phyloP scores from a whole-genome alignment of 2,888 invertebrate species.

The Amblyjoppa fuscipennis region DNA sequence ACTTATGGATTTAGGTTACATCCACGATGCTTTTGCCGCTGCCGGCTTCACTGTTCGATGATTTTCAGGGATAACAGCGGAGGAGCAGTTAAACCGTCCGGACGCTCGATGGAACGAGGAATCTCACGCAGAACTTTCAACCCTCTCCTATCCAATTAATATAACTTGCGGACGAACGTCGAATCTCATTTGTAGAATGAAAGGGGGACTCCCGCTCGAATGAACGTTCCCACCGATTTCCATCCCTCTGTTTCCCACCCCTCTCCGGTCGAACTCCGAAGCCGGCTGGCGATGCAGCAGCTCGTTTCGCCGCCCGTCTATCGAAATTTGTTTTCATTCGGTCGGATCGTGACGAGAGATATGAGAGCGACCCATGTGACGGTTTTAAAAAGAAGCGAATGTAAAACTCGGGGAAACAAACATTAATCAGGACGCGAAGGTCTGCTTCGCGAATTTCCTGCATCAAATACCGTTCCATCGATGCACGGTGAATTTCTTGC shows the following conservation, averaged over 20 bases:
- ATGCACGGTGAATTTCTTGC: background rate
- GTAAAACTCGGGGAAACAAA: background rate
- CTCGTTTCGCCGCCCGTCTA: conserved; percentile 25
- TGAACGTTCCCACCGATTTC: background rate
- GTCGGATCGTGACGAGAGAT: conserved; percentile 24
- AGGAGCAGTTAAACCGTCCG: conserved; percentile 40
- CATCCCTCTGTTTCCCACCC: too few relatives aligned
- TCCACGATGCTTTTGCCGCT: conserved; percentile 8
- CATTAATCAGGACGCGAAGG: background rate
- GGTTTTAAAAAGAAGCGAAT: background rate
- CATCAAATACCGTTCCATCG: background rate
- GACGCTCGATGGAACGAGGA: conserved; percentile 33
- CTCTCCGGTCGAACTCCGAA: background rate
- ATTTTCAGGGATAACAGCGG: conserved; percentile 41
- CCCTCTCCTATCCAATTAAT: conserved; percentile 42
- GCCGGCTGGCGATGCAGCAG: background rate
- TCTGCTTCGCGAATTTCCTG: background rate
- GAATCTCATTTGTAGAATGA: conserved; percentile 54
- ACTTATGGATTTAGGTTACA: conserved; percentile 44
- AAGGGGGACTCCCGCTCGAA: conserved; percentile 16
- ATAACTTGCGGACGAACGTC: conserved; percentile 42
- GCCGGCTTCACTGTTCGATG: background rate
- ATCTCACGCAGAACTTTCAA: conserved; percentile 29
- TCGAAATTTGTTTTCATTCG: conserved; percentile 50
- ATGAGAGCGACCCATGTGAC: background rate